Base-by-base conservation (phyloP, 2,113 vertebrate species). In the Nannospalax galili region DNA sequence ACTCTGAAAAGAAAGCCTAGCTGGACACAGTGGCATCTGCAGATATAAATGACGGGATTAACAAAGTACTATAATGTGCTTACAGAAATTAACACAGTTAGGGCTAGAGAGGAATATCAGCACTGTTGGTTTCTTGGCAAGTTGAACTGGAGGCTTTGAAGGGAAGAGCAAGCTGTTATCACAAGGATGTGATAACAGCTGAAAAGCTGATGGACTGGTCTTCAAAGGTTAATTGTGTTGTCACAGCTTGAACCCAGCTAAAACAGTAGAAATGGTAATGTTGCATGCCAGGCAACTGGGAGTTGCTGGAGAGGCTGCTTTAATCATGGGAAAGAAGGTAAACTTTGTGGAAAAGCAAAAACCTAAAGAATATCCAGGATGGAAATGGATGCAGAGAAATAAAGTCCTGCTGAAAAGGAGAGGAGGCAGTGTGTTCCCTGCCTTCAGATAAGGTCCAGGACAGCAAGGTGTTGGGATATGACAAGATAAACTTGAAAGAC, bases 21-120 rank as follows among this genome's bases (percentile, higher is more conserved):
- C 40, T 93, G 22, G 48, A n/a, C 32, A 84, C 11, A 1, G n/a
- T n/a, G 58, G 69, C 15, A 67, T 77, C 67, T 85, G 30, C 11
- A 69, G 74, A 79, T 73, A 73, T 67, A 85, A 86, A 82, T 85
- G 40, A 78, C 45, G 78, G n/a, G 40, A 72, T 82, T 48, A 26
- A 80, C 73, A 88, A 79, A 78, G 26, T 12, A 1, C 45, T 74
- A 20, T 32, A 73, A 60, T 16, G 6, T 67, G n/a, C 56, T 22
- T 69, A 16, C 56, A 73, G 52, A 95, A 78, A 82, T 90, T 90
- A 78, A 77, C 22, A 45, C 80, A 90, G 58, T 11, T 85, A 35
- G 72, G 24, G 16, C 10, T 73, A 30, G 24, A 32, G 28, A 91
- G 14, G 14, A 32, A n/a, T n/a, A 56, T 14, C 75, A 1, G 62